A percentile compares a stretch with the other conserved stretches of the same genome.
Evolutionary conservation across 2,797 vertebrate species (phyloP).

Genomic region (Xenentodon cancila): DNA sequence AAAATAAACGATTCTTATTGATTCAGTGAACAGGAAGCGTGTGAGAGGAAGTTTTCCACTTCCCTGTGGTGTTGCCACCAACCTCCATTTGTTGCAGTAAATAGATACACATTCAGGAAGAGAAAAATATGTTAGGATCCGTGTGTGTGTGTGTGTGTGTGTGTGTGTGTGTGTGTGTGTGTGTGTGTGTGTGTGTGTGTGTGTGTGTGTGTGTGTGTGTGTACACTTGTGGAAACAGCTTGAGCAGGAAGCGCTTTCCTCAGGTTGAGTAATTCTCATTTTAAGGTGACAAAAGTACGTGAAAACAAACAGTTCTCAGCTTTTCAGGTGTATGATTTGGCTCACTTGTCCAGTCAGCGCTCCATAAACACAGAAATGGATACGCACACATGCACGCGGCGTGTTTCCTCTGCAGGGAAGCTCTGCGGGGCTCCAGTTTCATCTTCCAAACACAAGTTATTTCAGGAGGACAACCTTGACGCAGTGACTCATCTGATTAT

Average conservation of each 20-base stretch:
- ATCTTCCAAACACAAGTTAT: conserved; percentile 29
- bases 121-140: conserved; percentile 44
- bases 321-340: conserved; percentile 21
- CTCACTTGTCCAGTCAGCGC: conserved; percentile 5
- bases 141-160: conserved; percentile 10
- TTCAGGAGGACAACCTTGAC: conserved; percentile 46
- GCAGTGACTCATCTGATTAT: conserved; percentile 53
- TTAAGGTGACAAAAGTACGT: conserved; percentile 38
- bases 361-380: conserved; percentile 20
- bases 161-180: not conserved
- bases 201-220: conserved; percentile 3
- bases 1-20: conserved; percentile 41
- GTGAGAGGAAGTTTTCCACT: conserved; percentile 37
- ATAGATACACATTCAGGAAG: conserved; percentile 50
- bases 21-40: conserved; percentile 48
- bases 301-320: conserved; percentile 18
- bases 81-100: conserved; percentile 43
- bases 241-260: conserved; percentile 50
- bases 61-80: conserved; percentile 29
- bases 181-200: conserved; percentile 12
- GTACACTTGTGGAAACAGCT: conserved; percentile 7
- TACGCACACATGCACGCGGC: not conserved
- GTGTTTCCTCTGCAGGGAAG: conserved; percentile 27
- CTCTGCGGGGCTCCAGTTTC: conserved; percentile 8
- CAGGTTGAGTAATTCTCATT: conserved; percentile 23